Base-by-base conservation (phyloP, 2,888 invertebrate species). In the Drosophila monieri region DNA sequence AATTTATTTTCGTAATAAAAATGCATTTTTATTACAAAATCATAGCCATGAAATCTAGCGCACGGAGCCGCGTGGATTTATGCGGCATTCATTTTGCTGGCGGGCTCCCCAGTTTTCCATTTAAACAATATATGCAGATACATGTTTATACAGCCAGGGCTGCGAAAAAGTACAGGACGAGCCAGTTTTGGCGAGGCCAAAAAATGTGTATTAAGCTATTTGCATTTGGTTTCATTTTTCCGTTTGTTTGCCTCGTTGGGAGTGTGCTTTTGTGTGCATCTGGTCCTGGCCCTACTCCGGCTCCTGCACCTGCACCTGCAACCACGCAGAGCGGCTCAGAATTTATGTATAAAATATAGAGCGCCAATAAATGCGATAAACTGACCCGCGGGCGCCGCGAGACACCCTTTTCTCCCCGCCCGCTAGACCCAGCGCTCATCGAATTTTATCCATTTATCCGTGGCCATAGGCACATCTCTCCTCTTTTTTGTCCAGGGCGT, bases 21-120 rank as follows among this genome's bases (percentile, higher is more conserved):
- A 67, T 81, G 75, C 71, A 78, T 74, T 84, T 88, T 88, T 85
- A 85, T 85, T 81, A 77, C 83, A 74, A 87, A 81, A 87, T 88
- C 85, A 84, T 77, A 79, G 84, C 60, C 60, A 73, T 54, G 67
- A 85, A 77, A 85, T 73, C 73, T 75, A 73, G 72, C 39, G 71
- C 69, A 73, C 69, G 69, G 39, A 66, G 66, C 64, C 61, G 57
- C n/a, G 14, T 52, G 62, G 78, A 78, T 85, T 76, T 87, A 81
- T 87, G 55, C 47, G 56, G 68, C 79, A 73, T 80, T 87, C 88
- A 87, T 83, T 78, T 77, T 73, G 67, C 67, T 73, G 52, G 51
- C 12, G 71, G 66, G 52, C 27, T 64, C n/a, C n/a, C 65, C 62
- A 25, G 15, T 44, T 52, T 62, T 52, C 27, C 64, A 30, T 43